These are phyloP conservation scores for Cryptotermes secundus DNA, from an alignment of 1,140 invertebrate species.

Conservation along the genomic window DNA sequence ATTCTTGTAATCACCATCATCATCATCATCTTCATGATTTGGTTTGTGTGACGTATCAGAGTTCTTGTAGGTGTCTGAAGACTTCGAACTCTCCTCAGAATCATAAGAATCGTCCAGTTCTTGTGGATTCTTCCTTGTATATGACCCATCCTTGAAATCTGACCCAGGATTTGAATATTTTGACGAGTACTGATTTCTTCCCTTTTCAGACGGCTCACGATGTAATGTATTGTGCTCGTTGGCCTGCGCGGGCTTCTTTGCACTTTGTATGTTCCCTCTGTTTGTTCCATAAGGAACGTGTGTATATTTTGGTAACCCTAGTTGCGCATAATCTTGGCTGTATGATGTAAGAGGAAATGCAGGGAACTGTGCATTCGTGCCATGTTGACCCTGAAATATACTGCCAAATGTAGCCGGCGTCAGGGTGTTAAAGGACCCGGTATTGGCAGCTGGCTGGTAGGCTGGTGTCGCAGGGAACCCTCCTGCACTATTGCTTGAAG, in stretches of 20 bases:
- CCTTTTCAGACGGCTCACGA: background rate
- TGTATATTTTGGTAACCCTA: background rate
- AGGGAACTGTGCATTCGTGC: background rate
- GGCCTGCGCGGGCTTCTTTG: background rate
- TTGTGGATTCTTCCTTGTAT: background rate
- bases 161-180: background rate
- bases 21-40: background rate
- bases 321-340: background rate
- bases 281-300: background rate
- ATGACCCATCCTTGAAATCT: background rate
- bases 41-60: background rate
- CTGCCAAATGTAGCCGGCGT: background rate
- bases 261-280: background rate
- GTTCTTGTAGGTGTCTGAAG: background rate
- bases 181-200: background rate
- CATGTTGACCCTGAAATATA: background rate
- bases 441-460: background rate
- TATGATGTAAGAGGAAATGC: background rate
- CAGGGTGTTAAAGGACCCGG: background rate
- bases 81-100: background rate
- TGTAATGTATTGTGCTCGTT: background rate
- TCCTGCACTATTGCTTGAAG: background rate
- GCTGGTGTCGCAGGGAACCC: background rate
- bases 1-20: background rate
- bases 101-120: background rate